Evolutionary conservation across 2,797 vertebrate species (phyloP).

Genomic region (Melanogrammus aeglefinus): DNA sequence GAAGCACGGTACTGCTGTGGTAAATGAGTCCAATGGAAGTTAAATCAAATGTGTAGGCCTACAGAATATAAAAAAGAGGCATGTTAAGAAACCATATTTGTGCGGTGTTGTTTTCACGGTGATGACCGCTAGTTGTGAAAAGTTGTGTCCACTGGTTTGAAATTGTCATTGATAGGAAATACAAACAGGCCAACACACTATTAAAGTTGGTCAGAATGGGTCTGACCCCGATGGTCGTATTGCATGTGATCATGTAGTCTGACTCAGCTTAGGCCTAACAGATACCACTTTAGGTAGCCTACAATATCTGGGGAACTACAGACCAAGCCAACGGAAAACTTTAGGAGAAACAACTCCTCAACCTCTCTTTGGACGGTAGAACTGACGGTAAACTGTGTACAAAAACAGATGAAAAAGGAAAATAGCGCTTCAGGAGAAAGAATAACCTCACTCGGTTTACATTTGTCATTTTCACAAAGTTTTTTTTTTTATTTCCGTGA

Average conservation of each 20-base stretch:
- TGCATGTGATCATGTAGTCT: constrained; percentile 18
- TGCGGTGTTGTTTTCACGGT: background rate
- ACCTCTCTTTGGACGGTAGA: constrained; percentile 11
- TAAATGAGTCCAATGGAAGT: background rate
- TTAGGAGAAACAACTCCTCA: constrained; percentile 13
- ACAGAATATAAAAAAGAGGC: background rate
- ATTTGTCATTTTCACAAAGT: background rate
- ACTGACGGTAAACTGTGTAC: constrained; percentile 16
- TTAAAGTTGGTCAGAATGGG: background rate
- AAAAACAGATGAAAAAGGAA: constrained; percentile 24
- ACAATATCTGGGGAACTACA: constrained; percentile 9
- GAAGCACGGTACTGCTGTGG: constrained; percentile 17
- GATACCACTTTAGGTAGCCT: background rate
- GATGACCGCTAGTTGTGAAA: background rate
- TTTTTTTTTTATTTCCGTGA: constrained; percentile 18
- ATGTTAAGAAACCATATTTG: background rate
- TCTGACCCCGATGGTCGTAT: constrained; percentile 8
- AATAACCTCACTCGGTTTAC: background rate
- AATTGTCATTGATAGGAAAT: background rate
- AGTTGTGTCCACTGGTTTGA: background rate
- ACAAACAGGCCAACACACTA: background rate
- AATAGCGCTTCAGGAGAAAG: constrained; percentile 3
- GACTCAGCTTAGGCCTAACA: constrained; percentile 12
- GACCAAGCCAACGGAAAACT: constrained; percentile 17
- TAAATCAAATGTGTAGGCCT: background rate